A percentile compares a stretch with the other conserved stretches of the same genome.
Conservation (phyloP, 2,888 invertebrate species). For the Oligia strigilis region DNA sequence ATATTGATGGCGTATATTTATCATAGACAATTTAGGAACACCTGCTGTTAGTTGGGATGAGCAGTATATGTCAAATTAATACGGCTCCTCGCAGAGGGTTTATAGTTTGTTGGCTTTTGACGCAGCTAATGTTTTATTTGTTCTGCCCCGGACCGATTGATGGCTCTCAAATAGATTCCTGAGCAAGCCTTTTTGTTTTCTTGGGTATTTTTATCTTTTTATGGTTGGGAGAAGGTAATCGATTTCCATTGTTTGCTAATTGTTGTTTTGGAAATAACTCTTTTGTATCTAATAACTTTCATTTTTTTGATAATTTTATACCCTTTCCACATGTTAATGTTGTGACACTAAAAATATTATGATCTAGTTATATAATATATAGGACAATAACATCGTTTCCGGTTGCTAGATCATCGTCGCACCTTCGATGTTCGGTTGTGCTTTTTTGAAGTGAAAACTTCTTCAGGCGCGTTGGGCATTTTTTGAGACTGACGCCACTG, state of each 20-base stretch:
- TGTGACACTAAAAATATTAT: constrained; percentile 29
- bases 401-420: neutral
- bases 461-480: too few species aligned
- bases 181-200: constrained; percentile 60
- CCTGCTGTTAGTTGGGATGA: constrained; percentile 86
- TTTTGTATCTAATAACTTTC: constrained; percentile 28
- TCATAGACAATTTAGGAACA: constrained; percentile 88
- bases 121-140: constrained; percentile 78
- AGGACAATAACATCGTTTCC: constrained; percentile 7
- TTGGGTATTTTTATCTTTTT: constrained; percentile 58
- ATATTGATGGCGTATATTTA: constrained; percentile 88
- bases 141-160: constrained; percentile 69
- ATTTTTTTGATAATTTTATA: constrained; percentile 20
- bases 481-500: too few species aligned
- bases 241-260: constrained; percentile 63
- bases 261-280: constrained; percentile 41
- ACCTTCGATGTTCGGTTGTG: neutral
- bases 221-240: constrained; percentile 53
- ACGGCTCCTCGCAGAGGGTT: constrained; percentile 65
- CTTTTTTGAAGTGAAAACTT: too few species aligned
- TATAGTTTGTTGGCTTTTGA: constrained; percentile 73
- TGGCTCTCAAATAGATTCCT: constrained; percentile 67
- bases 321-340: constrained; percentile 23
- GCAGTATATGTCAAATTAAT: constrained; percentile 86
- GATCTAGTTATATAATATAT: neutral